phyloP scores from a whole-genome alignment of 2,113 vertebrate genomes.

The Centropus unirufus region DNA sequence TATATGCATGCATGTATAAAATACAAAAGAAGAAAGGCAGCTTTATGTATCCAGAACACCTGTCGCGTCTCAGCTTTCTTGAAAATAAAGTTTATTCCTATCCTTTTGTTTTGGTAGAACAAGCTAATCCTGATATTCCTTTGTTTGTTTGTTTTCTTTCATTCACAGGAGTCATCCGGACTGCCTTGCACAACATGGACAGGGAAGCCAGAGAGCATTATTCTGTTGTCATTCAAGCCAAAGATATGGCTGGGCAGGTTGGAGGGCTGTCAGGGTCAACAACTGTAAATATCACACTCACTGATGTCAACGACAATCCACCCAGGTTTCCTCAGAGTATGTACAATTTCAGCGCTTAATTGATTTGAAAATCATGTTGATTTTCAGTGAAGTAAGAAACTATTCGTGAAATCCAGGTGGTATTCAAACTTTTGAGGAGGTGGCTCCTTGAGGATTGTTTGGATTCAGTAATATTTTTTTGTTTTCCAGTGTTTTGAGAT shows the following conservation, averaged over 20 bases:
- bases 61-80: background rate
- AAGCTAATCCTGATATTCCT: background rate
- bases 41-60: background rate
- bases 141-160: slow-evolving; percentile 15
- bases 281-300: slow-evolving; percentile 95
- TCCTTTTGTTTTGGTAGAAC: background rate
- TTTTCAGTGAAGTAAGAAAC: background rate
- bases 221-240: slow-evolving; percentile 97
- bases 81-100: background rate
- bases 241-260: slow-evolving; percentile 98
- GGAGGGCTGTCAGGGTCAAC: slow-evolving; percentile 96
- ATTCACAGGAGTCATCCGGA: slow-evolving; percentile 92
- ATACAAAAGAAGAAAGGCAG: background rate
- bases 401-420: background rate
- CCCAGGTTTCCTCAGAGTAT: slow-evolving; percentile 94
- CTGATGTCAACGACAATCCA: slow-evolving; percentile 97
- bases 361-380: background rate
- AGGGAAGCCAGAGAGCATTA: slow-evolving; percentile 97
- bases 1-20: too few species aligned
- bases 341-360: slow-evolving; percentile 67
- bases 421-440: background rate
- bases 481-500: background rate
- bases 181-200: slow-evolving; percentile 96
- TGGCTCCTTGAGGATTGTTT: background rate
- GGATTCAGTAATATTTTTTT: background rate